Conservation (phyloP, 2,888 invertebrate genomes). For the Eilema depressum region DNA sequence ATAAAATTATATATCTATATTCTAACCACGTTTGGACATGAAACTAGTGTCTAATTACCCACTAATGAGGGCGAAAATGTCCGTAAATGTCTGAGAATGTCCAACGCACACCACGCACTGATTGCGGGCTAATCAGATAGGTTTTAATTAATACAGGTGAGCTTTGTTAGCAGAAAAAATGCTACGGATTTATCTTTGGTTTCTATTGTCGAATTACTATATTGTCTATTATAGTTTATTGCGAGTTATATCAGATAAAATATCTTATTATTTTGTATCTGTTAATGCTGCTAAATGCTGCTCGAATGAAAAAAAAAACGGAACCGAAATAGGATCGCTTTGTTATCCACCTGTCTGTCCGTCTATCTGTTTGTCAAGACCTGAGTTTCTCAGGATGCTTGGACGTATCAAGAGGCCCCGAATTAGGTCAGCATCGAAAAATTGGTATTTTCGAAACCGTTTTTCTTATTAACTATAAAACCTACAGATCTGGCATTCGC, state of each 20-base stretch:
- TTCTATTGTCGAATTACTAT: constrained; percentile 1
- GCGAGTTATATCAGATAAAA: not conserved
- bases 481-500: too few relatives aligned
- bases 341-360: too few relatives aligned
- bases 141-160: constrained; percentile 19
- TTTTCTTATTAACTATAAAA: too few relatives aligned
- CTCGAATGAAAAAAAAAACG: too few relatives aligned
- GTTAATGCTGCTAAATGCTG: not conserved
- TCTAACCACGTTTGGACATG: constrained; percentile 23
- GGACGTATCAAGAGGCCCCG: too few relatives aligned
- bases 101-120: constrained; percentile 10
- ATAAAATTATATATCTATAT: not conserved
- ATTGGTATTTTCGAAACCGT: too few relatives aligned
- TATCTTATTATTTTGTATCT: not conserved
- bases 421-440: too few relatives aligned
- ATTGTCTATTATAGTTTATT: constrained; percentile 16
- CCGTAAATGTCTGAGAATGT: constrained; percentile 9
- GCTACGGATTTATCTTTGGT: constrained; percentile 1
- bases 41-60: constrained; percentile 38
- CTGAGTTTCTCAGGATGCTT: too few relatives aligned
- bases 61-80: constrained; percentile 33
- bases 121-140: constrained; percentile 17
- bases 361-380: too few relatives aligned
- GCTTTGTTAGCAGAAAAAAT: constrained; percentile 9
- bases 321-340: too few relatives aligned